A percentile compares a stretch with the other conserved stretches of the same genome.
Evolutionary conservation across 2,113 vertebrate genomes (phyloP).

Genomic region (Strigops habroptila): DNA sequence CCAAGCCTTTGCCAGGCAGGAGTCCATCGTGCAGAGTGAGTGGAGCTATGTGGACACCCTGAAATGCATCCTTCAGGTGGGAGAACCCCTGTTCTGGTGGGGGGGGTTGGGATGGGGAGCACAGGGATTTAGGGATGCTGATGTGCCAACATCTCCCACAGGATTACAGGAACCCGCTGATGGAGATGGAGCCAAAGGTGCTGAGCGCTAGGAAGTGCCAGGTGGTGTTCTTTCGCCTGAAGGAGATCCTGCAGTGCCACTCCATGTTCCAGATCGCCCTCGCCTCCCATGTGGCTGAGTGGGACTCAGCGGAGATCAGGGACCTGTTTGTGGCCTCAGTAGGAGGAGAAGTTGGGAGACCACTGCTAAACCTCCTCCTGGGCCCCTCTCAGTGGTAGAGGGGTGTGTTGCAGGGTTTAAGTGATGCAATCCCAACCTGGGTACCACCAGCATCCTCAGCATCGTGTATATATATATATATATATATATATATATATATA

Average conservation of each 20-base stretch:
- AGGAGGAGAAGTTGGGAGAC: background rate
- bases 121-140: background rate
- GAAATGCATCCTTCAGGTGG: slow-evolving; percentile 87
- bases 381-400: accelerated
- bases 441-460: background rate
- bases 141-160: background rate
- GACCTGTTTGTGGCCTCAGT: slow-evolving; percentile 96
- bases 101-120: background rate
- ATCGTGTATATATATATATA: background rate
- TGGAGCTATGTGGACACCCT: slow-evolving; percentile 89
- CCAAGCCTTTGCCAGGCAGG: background rate
- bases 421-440: background rate
- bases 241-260: slow-evolving; percentile 93
- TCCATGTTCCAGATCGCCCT: slow-evolving; percentile 96
- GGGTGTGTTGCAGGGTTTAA: background rate
- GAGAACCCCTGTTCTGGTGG: accelerated
- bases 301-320: slow-evolving; percentile 88
- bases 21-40: slow-evolving; percentile 93
- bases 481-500: too few relatives aligned
- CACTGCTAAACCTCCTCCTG: too few relatives aligned
- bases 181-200: slow-evolving; percentile 89
- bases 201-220: slow-evolving; percentile 89
- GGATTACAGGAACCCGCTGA: slow-evolving; percentile 88
- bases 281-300: slow-evolving; percentile 88
- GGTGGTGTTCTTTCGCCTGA: slow-evolving; percentile 84